Percentiles rank a stretch among this genome's conserved stretches.
Conservation (phyloP, 2,797 vertebrate genomes). For the Odontamblyopus lacepedii region DNA sequence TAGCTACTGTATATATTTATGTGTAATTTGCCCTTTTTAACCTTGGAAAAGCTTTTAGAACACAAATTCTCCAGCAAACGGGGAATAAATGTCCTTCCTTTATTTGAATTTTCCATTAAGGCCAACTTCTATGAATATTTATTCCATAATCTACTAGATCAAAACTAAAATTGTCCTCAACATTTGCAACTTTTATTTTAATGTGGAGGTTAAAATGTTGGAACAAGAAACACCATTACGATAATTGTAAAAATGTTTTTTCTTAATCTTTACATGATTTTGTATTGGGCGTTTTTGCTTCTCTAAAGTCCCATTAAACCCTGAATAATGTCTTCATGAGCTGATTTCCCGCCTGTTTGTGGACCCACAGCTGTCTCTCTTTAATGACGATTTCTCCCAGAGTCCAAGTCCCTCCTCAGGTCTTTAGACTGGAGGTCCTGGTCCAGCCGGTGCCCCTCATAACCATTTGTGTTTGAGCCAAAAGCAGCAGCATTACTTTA, state of each 20-base stretch:
- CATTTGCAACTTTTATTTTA: no score
- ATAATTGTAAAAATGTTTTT: no score
- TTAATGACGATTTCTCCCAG: slow-evolving; percentile 49
- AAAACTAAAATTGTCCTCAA: no score
- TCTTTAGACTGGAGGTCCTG: slow-evolving; percentile 36
- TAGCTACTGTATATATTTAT: background rate
- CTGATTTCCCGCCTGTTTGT: slow-evolving; percentile 31
- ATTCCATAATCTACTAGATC: no score
- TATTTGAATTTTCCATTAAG: no score
- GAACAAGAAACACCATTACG: no score
- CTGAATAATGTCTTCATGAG: slow-evolving; percentile 25
- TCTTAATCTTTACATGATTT: no score
- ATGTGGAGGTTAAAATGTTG: no score
- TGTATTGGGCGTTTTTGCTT: background rate
- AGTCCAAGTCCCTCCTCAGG: slow-evolving; percentile 41
- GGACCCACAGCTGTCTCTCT: slow-evolving; percentile 66
- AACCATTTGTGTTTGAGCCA: slow-evolving; percentile 60
- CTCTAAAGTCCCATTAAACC: background rate
- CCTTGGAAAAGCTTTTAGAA: slow-evolving; percentile 1
- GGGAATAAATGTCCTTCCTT: no score
- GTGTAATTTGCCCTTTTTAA: background rate
- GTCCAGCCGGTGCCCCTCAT: slow-evolving; percentile 46
- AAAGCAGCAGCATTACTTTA: slow-evolving; percentile 71
- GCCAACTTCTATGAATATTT: no score
- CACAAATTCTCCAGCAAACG: no score